Base-by-base conservation (phyloP, 1,140 invertebrate species). In the Theocolax elegans region DNA sequence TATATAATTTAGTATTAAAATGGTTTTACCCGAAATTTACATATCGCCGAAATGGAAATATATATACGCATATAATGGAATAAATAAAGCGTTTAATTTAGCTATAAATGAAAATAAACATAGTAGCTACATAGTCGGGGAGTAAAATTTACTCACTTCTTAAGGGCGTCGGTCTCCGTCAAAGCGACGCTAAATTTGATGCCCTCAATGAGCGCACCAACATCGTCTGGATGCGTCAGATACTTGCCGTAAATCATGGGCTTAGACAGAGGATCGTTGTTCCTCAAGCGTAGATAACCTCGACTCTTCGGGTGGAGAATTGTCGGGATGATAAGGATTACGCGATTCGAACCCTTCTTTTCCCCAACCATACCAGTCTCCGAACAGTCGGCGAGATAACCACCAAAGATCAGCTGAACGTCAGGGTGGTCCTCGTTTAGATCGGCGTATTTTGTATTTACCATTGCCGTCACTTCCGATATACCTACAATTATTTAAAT, bases 201-300 rank as follows among this genome's bases (percentile, higher is more conserved):
- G 21, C 92, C 93, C 73, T 94, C 93, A 4, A 95, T 88, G 2
- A 95, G 82, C 1, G 87, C 88, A 60, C 89, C 90, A 0, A 93
- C 88, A 79, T 95, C 94, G 56, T 93, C 89, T 1, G 91, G 89
- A 66, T 94, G 89, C 3, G 88, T 90, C 54, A 96, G 85, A 81
- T 96, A 96, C 76, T 93, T 94, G 0, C 94, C 93, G 76, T 94
- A 90, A 76, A 98, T 93, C n/a, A 92, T 78, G 0, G 96, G 96
- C 29, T 91, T 89, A 4, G 90, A 89, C 1, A 90, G 79, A 0
- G 96, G 96, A 88, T 98, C 91, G n/a, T 86, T 88, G 0, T 90
- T 91, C 31, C 88, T 87, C 2, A 97, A 80, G 13, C 89, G 89
- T 0, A 96, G 79, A 74, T 90, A 91, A 0, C 95, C 95, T 49